Conservation (phyloP, 1,140 invertebrate species). For the Euwallacea fornicatus region DNA sequence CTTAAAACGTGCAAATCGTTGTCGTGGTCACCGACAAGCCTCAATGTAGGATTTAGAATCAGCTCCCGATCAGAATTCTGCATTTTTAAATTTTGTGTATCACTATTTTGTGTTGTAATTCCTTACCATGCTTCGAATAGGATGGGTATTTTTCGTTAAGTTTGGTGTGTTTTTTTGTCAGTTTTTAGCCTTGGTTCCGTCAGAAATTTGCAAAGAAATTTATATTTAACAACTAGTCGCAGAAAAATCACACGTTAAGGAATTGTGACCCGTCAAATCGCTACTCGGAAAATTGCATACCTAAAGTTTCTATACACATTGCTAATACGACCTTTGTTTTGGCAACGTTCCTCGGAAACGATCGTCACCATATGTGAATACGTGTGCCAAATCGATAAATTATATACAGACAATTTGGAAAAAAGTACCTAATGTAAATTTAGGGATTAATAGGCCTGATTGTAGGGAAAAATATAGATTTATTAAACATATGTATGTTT, state of each 20-base stretch:
- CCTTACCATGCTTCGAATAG: constrained; percentile 17
- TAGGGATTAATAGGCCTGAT: no score
- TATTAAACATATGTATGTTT: no score
- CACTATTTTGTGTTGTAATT: constrained; percentile 19
- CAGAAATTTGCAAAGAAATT: constrained; percentile 39
- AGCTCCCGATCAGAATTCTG: constrained; percentile 33
- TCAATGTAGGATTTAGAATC: not conserved
- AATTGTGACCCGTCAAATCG: no score
- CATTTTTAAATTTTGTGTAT: constrained; percentile 25
- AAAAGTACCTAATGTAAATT: no score
- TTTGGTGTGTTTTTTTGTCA: constrained; percentile 29
- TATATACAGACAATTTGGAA: no score
- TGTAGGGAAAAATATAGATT: no score
- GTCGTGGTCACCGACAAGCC: not conserved
- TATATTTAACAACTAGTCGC: not conserved
- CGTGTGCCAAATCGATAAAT: no score
- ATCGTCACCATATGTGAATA: not conserved
- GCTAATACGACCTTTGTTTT: constrained; percentile 9
- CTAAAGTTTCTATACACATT: constrained; percentile 7
- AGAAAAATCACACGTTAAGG: no score
- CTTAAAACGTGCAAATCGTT: not conserved
- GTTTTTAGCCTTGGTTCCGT: constrained; percentile 33
- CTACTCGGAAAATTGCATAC: no score
- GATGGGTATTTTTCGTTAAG: constrained; percentile 18
- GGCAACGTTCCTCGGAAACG: not conserved